Evolutionary conservation across 2,797 vertebrate genomes (phyloP), one percentile per base, ranked within the genome.

Genomic region (Sebastes diploproa): DNA sequence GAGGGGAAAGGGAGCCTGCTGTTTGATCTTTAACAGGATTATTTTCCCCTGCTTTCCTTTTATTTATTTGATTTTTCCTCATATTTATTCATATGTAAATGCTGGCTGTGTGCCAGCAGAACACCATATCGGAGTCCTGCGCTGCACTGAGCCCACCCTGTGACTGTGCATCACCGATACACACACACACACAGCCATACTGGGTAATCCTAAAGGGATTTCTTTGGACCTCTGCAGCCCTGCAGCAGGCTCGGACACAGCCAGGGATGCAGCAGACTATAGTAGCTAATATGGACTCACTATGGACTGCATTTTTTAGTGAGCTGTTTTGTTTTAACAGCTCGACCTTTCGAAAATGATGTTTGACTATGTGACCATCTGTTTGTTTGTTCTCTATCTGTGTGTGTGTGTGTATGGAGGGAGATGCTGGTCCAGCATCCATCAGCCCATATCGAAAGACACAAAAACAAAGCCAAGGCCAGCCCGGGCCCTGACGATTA

Each of bases 21-120:
- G 91, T 95, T 95, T 95, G 94, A 95, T 95, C 92, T 94, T 91
- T 94, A 95, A 95, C 93, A 92, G 93, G 94, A 95, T 96, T 95
- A 94, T 93, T 93, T 93, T 87, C 64, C 88, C 80, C 89, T 89
- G 90, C 92, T 90, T 83, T 86, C 90, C 91, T 89, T 93, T 95
- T 93, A 95, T 95, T 94, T 94, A 95, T 93, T 94, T 92, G 87
- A 92, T 94, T 93, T 85, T 80, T 67, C 73, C 83, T 91, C 89
- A 90, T 93, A 93, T 94, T 93, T 94, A 93, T 95, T 94, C 90
- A 92, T 91, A 93, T 91, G 88, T 90, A 94, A 93, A 94, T 88
- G 25, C 25, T 27, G 86, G 85, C 88, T 61, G 70, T 75, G 87
- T 59, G 82, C 85, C 88, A 88, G 88, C 69, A 79, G 85, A 77